phyloP scores from a whole-genome alignment of 2,113 vertebrate genomes.

The Caloenas nicobarica region DNA sequence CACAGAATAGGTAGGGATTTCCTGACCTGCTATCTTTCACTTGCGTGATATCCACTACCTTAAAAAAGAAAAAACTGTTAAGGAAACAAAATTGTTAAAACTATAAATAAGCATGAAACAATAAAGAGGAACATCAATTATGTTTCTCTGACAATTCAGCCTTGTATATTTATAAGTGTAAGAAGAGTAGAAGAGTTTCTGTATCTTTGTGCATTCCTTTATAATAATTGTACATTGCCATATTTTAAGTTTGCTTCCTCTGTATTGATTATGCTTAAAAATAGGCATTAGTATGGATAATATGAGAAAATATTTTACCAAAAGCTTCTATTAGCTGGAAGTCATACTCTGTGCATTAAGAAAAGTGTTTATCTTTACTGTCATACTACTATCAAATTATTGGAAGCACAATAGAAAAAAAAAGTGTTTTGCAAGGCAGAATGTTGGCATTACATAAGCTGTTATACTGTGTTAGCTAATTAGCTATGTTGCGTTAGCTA shows the following conservation, averaged over 20 bases:
- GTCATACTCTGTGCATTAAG: neutral
- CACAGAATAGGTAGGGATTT: neutral
- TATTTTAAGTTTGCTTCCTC: neutral
- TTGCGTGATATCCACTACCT: neutral
- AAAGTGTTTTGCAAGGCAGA: neutral
- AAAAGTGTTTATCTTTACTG: neutral
- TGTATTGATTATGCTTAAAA: neutral
- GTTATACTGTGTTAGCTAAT: neutral
- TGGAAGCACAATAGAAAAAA: neutral
- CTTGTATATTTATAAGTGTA: neutral
- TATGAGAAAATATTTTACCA: neutral
- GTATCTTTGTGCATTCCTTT: neutral
- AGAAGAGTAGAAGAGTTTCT: neutral
- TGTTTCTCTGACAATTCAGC: neutral
- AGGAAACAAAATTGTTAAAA: neutral
- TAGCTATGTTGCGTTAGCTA: neutral
- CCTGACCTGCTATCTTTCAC: neutral
- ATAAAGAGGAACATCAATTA: neutral
- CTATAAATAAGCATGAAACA: neutral
- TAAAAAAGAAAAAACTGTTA: neutral
- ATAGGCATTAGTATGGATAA: neutral
- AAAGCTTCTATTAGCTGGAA: neutral
- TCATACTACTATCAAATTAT: neutral
- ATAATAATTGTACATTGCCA: neutral
- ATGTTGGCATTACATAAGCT: neutral